Base-by-base conservation (phyloP, 2,888 invertebrate genomes). In the Sericinus montela region DNA sequence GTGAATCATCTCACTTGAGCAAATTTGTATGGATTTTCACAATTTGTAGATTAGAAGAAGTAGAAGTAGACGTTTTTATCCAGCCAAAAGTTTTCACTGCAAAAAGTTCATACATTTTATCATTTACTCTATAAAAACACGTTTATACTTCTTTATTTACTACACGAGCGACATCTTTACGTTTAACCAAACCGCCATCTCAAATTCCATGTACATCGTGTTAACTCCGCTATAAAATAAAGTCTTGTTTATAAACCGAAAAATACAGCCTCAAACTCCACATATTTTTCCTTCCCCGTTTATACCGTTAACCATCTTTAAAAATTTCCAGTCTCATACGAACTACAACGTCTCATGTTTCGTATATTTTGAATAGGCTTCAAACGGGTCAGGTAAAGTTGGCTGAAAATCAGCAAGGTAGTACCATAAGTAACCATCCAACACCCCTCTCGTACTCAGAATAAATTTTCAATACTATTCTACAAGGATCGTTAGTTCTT, bases 401-500 rank as follows among this genome's bases (percentile, higher is more conserved):
- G 80, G 81, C 59, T 40, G 57, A 49, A 47, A 65, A 60, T 69
- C 55, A 61, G 67, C 62, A 58, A 57, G 67, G 73, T 69, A 73
- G 70, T 75, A 74, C 67, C 76, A 76, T 85, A 84, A 80, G 72
- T 83, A 78, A 84, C 84, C 78, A 80, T 80, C 76, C 78, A 73
- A 72, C 74, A 65, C 74, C 69, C n/a, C 74, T 63, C 65, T 65
- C 75, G 80, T 84, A 80, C 79, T 83, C 75, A 77, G 84, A 83
- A 87, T 87, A 87, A 86, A 87, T 87, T 85, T 87, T 83, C 86
- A 83, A 87, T 85, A 82, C 79, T 69, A 65, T 63, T 62, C 61
- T 69, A 69, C 70, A 74, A 66, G 75, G 72, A 60, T 78, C 84
- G 84, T 86, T 86, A 81, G 79, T 84, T 82, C 78, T 74, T 63